phyloP scores from a whole-genome alignment of 1,140 invertebrate species.

The Rhynchophorus ferrugineus region DNA sequence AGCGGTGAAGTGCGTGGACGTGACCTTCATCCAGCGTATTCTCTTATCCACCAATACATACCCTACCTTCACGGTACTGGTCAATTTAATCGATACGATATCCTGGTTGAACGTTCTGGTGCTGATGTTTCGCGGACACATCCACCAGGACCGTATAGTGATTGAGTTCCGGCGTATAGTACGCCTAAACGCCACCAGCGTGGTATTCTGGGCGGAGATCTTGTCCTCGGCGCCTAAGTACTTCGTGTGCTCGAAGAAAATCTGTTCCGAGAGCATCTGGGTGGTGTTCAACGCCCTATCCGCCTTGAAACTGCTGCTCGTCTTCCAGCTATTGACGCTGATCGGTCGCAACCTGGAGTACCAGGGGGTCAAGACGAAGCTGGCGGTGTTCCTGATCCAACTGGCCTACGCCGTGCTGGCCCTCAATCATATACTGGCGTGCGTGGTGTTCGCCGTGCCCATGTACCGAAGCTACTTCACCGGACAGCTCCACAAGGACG shows the following conservation, averaged over 20 bases:
- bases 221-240: not conserved
- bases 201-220: not conserved
- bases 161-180: not conserved
- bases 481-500: not conserved
- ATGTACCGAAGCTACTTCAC: not conserved
- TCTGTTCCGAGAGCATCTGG: not conserved
- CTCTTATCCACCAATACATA: too few species aligned
- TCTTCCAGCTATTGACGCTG: not conserved
- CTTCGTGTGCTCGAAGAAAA: not conserved
- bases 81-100: conserved; percentile 2
- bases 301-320: not conserved
- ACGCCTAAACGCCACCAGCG: not conserved
- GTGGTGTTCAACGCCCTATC: not conserved
- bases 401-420: not conserved
- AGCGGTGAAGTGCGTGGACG: not conserved
- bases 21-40: too few species aligned
- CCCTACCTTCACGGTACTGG: not conserved
- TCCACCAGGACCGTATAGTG: not conserved
- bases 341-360: not conserved
- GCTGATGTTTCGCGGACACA: conserved; percentile 3
- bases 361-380: not conserved
- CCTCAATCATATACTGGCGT: not conserved
- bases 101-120: conserved; percentile 2
- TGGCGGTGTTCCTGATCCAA: not conserved
- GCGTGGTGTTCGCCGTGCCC: conserved; percentile 1